These are phyloP conservation scores for Drosophila nr. medialis DNA, from an alignment of 2,888 invertebrate species.

Conservation along the genomic window DNA sequence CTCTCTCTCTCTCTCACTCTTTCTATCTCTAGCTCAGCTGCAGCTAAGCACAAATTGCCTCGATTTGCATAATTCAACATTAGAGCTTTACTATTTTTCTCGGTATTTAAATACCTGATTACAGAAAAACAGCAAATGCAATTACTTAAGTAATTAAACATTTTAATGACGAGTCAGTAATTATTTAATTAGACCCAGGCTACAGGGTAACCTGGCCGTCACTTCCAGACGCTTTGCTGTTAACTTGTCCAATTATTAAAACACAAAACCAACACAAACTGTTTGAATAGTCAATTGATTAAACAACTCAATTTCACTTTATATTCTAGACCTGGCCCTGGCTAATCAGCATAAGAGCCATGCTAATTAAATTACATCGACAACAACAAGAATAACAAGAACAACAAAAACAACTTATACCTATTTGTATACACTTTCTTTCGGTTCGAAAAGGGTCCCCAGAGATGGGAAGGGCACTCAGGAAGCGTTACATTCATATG, in stretches of 20 bases:
- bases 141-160: slow-evolving; percentile 3
- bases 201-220: background rate
- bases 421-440: background rate
- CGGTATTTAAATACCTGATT: background rate
- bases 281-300: slow-evolving; percentile 24
- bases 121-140: background rate
- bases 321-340: slow-evolving; percentile 1
- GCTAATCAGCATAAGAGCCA: slow-evolving; percentile 44
- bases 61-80: background rate
- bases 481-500: slow-evolving; percentile 7
- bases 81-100: background rate
- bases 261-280: slow-evolving; percentile 8
- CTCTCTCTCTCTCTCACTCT: background rate
- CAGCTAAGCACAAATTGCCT: background rate
- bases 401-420: background rate
- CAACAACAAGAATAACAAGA: too few relatives aligned
- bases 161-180: background rate
- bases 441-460: slow-evolving; percentile 31
- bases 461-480: slow-evolving; percentile 6
- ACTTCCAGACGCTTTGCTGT: background rate
- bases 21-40: background rate
- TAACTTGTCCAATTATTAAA: slow-evolving; percentile 5
- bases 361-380: slow-evolving; percentile 35
- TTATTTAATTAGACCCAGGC: background rate
- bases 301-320: slow-evolving; percentile 13